Evolutionary conservation across 2,113 vertebrate species (phyloP).

Genomic region (Verasper variegatus): DNA sequence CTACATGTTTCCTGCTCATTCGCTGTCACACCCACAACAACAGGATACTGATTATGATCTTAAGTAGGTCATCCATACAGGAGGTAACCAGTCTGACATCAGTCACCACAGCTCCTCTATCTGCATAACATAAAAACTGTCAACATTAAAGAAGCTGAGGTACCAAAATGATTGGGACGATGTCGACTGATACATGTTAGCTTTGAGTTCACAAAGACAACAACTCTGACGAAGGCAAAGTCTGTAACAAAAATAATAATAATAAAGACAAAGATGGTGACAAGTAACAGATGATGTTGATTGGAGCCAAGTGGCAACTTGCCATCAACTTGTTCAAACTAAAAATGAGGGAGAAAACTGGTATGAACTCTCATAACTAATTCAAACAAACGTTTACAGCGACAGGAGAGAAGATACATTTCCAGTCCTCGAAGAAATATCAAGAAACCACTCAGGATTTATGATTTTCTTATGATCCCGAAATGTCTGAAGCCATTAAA

Average conservation of each 20-base stretch:
- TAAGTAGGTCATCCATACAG: conserved; percentile 55
- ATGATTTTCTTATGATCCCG: not conserved
- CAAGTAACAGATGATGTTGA: not conserved
- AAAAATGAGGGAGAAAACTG: not conserved
- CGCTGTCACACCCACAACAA: conserved; percentile 24
- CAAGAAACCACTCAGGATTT: not conserved
- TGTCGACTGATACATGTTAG: not conserved
- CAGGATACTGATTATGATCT: conserved; percentile 32
- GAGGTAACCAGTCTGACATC: conserved; percentile 33
- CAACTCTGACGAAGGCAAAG: no score
- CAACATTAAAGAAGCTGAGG: conserved; percentile 24
- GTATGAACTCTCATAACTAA: not conserved
- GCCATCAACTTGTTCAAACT: no score
- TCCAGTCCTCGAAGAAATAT: not conserved
- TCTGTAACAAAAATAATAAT: not conserved
- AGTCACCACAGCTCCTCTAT: conserved; percentile 57
- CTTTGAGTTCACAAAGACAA: no score
- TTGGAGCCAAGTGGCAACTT: no score
- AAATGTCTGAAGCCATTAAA: conserved; percentile 3
- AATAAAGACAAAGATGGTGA: not conserved
- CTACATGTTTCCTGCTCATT: conserved; percentile 8
- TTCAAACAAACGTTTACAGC: not conserved
- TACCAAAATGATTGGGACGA: conserved; percentile 21
- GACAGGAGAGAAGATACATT: no score
- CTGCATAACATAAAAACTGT: conserved; percentile 44